Percentiles rank a stretch among this genome's conserved stretches.
Conservation (phyloP, 2,888 invertebrate genomes). For the Fragum whitleyi region DNA sequence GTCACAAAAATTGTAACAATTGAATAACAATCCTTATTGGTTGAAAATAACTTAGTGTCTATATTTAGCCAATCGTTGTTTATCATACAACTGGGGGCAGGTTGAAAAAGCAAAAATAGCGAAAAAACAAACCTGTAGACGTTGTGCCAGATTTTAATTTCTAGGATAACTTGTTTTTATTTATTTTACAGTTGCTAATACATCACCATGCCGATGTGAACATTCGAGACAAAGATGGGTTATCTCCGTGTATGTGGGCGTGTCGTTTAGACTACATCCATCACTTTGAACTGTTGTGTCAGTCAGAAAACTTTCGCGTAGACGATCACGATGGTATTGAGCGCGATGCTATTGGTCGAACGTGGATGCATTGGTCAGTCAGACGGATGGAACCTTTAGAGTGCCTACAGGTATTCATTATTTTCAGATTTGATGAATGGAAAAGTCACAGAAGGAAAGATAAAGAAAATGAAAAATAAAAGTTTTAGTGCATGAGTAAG, state of each 20-base stretch:
- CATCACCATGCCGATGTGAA: conserved; percentile 78
- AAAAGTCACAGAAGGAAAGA: too few species aligned
- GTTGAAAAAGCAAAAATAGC: too few species aligned
- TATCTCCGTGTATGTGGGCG: conserved; percentile 85
- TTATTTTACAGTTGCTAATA: conserved; percentile 77
- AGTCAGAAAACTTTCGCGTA: conserved; percentile 72
- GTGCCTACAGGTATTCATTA: conserved; percentile 84
- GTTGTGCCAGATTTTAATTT: too few species aligned
- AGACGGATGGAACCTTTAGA: conserved; percentile 83
- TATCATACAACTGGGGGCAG: too few species aligned
- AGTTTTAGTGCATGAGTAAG: too few species aligned
- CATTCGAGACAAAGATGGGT: conserved; percentile 83
- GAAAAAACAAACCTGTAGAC: too few species aligned
- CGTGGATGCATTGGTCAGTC: conserved; percentile 85
- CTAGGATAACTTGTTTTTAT: background rate
- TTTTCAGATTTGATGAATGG: background rate
- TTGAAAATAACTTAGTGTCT: too few species aligned
- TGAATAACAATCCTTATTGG: too few species aligned
- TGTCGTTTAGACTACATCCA: conserved; percentile 84
- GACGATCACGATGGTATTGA: conserved; percentile 81
- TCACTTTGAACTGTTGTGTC: conserved; percentile 82
- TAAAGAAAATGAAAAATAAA: too few species aligned
- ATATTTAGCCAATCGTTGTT: too few species aligned
- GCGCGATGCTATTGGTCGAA: conserved; percentile 82
- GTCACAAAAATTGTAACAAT: too few species aligned